Evolutionary conservation across 1,140 invertebrate species (phyloP).

Genomic region (Cherax destructor): DNA sequence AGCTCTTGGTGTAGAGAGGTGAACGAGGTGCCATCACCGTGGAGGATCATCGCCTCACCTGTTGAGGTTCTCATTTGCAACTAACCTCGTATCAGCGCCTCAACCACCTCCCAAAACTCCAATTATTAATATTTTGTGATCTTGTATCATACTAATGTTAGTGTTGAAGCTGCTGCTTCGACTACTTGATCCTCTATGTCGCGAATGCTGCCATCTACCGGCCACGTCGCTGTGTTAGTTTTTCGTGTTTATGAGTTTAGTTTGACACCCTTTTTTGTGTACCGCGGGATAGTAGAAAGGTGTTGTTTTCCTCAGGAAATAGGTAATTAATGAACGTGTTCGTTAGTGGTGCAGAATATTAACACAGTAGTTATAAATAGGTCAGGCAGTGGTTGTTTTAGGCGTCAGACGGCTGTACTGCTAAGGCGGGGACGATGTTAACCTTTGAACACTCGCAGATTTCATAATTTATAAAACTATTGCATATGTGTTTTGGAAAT

Average conservation of each 20-base stretch:
- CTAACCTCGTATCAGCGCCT: slow-evolving; percentile 40
- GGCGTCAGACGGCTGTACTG: neutral
- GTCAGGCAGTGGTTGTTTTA: neutral
- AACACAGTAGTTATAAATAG: neutral
- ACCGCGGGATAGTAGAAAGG: neutral
- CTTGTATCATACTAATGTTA: neutral
- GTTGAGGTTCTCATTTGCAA: slow-evolving; percentile 55
- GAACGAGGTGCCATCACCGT: slow-evolving; percentile 24
- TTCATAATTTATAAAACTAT: too few species aligned
- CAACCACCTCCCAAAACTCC: neutral
- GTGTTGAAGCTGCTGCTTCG: neutral
- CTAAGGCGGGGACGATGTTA: too few species aligned
- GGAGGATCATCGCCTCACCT: slow-evolving; percentile 14
- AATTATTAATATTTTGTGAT: neutral
- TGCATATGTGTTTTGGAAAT: too few species aligned
- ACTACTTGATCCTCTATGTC: neutral
- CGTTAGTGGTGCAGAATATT: neutral
- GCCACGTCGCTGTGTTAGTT: neutral
- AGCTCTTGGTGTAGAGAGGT: neutral
- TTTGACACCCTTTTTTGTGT: slow-evolving; percentile 56
- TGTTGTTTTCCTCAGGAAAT: neutral
- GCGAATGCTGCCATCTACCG: slow-evolving; percentile 17
- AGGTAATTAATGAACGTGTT: neutral
- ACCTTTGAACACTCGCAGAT: too few species aligned
- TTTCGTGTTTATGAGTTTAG: neutral